A percentile compares a stretch with the other conserved stretches of the same genome.
phyloP scores from a whole-genome alignment of 2,888 invertebrate genomes.

The Drosophila neonasuta region DNA sequence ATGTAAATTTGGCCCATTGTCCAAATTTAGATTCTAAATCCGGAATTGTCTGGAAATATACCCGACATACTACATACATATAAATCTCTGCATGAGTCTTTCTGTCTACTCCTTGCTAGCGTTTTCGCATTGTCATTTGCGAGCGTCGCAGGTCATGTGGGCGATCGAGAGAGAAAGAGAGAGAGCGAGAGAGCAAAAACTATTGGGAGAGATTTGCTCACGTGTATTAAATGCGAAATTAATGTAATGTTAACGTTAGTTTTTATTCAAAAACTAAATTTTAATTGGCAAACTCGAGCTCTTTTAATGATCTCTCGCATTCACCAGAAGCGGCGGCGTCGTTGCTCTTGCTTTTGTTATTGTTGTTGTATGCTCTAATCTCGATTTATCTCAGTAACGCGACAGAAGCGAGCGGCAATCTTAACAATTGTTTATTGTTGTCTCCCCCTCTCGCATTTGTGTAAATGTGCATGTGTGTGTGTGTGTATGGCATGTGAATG shows the following conservation, averaged over 20 bases:
- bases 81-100: conserved; percentile 19
- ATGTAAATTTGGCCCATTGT: conserved; percentile 55
- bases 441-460: conserved; percentile 36
- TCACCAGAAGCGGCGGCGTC: conserved; percentile 29
- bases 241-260: conserved; percentile 27
- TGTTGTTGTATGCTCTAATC: conserved; percentile 49
- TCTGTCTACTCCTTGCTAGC: conserved; percentile 31
- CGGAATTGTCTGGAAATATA: conserved; percentile 52
- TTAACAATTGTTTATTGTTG: conserved; percentile 68
- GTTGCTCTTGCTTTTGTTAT: conserved; percentile 9
- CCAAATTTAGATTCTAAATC: conserved; percentile 60
- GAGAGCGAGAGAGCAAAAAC: conserved; percentile 20
- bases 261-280: conserved; percentile 19
- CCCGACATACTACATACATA: not conserved
- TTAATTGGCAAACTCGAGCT: conserved; percentile 25
- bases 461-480: conserved; percentile 4
- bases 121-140: conserved; percentile 60
- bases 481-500: conserved; percentile 10
- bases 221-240: conserved; percentile 28
- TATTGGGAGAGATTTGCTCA: conserved; percentile 20
- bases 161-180: conserved; percentile 36
- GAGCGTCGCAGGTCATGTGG: conserved; percentile 55
- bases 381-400: conserved; percentile 48
- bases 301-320: conserved; percentile 35
- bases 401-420: conserved; percentile 56